Base-by-base conservation (phyloP, 1,140 invertebrate species). In the Drosophila lowei region DNA sequence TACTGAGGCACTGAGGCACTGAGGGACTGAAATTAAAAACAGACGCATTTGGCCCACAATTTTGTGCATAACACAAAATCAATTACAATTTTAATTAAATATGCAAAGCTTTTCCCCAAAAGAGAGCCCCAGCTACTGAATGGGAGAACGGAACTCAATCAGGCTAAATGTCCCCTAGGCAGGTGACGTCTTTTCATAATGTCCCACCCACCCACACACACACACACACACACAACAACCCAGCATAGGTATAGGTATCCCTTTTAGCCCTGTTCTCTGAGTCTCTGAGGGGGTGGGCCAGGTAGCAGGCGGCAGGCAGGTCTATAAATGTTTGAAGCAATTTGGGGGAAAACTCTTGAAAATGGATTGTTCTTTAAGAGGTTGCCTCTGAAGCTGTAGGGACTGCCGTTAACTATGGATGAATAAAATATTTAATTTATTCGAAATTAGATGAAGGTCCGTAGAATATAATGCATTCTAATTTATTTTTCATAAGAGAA, bases 11-110 rank as follows among this genome's bases (percentile, higher is more conserved):
- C 8, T 30, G 28, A 30, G 8, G 3, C 7, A 30, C 30, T 13
- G 34, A 38, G 34, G 34, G 11, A 38, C 34, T 84, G 53, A 85
- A 85, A 85, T 85, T 85, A 85, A 74, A 85, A 85, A 81, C 81
- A 85, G 81, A 86, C 79, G 76, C 78, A 80, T 80, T 63, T 85
- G 81, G 72, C 72, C 81, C 76, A 72, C 77, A 81, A 81, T 79
- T 85, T 53, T 16, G 68, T 78, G 77, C 81, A 86, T 86, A 85
- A 85, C 83, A 81, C 81, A 85, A 85, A 85, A 85, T 85, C 81
- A 86, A 85, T 85, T 85, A 85, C 81, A 85, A 72, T 81, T 85
- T 85, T 85, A 85, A 85, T 85, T 85, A 85, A 85, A 86, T 86
- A 85, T 85, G 83, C 77, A 86, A 85, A 81, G 81, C 81, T 73